These are phyloP conservation scores for Geodia barretti DNA, from an alignment of 37 sponge, comb jelly and placozoan species.

Conservation along the genomic window DNA sequence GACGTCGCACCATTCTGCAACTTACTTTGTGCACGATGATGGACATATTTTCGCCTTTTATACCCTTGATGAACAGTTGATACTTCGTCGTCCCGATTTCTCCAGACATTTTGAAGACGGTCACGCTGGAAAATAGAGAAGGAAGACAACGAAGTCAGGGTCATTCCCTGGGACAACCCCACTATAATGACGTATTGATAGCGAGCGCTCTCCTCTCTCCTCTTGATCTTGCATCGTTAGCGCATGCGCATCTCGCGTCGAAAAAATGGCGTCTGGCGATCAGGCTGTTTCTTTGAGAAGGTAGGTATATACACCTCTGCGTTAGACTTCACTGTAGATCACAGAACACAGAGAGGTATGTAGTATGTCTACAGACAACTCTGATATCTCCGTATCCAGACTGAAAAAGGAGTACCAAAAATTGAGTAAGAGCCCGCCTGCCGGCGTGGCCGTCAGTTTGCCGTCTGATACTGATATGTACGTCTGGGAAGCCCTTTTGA, in stretches of 20 bases:
- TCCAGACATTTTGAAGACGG: background rate
- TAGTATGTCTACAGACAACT: too few relatives aligned
- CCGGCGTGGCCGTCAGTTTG: background rate
- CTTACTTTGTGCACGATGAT: conserved; percentile 22
- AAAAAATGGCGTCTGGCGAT: background rate
- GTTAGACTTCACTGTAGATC: background rate
- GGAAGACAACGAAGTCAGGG: background rate
- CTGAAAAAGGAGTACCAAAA: conserved; percentile 13
- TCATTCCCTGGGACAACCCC: background rate
- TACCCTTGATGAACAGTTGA: conserved; percentile 9
- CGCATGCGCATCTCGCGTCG: too few relatives aligned
- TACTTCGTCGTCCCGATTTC: conserved; percentile 16
- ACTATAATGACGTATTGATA: background rate
- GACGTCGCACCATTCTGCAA: background rate
- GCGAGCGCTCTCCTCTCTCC: too few relatives aligned
- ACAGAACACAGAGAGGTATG: too few relatives aligned
- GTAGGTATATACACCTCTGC: background rate
- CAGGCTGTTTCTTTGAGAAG: background rate
- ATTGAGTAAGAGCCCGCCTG: background rate
- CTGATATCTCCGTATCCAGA: background rate
- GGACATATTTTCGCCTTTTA: background rate
- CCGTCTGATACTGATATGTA: conserved; percentile 18
- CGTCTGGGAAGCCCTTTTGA: conserved; percentile 8
- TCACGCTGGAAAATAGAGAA: too few relatives aligned
- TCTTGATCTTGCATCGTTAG: too few relatives aligned